Conservation (phyloP, 2,797 vertebrate species). For the Enteromius paludinosus region DNA sequence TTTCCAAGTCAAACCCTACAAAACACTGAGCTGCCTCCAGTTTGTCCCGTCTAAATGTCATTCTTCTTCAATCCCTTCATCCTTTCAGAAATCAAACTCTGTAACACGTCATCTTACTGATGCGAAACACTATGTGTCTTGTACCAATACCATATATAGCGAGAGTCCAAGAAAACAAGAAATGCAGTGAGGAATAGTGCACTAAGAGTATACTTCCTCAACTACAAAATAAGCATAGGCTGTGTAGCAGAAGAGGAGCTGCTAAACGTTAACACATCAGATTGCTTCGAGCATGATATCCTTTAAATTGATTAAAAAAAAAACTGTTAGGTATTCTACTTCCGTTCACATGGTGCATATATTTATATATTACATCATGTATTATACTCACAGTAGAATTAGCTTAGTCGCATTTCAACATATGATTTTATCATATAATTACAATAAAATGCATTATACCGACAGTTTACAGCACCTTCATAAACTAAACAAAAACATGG, state of each 20-base stretch:
- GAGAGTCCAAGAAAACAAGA: background rate
- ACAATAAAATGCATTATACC: background rate
- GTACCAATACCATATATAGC: background rate
- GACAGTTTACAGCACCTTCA: background rate
- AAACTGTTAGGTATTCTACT: background rate
- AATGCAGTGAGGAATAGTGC: no score
- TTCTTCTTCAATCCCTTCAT: background rate
- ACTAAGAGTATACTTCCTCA: no score
- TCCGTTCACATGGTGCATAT: background rate
- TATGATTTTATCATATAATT: background rate
- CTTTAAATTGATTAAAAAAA: background rate
- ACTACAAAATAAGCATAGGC: background rate
- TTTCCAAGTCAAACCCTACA: conserved; percentile 49
- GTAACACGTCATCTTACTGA: background rate
- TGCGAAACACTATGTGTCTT: background rate
- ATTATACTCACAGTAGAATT: background rate
- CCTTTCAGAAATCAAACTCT: conserved; percentile 6
- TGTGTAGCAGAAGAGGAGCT: background rate
- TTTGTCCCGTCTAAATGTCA: conserved; percentile 33
- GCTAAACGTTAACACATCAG: background rate
- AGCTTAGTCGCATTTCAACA: background rate
- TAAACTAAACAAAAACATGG: background rate
- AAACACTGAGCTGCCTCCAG: conserved; percentile 26
- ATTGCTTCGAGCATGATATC: background rate
- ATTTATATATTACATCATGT: no score